A percentile compares a stretch with the other conserved stretches of the same genome.
These are phyloP conservation scores for Phaedon cochleariae DNA, from an alignment of 2,888 invertebrate species.

Conservation along the genomic window DNA sequence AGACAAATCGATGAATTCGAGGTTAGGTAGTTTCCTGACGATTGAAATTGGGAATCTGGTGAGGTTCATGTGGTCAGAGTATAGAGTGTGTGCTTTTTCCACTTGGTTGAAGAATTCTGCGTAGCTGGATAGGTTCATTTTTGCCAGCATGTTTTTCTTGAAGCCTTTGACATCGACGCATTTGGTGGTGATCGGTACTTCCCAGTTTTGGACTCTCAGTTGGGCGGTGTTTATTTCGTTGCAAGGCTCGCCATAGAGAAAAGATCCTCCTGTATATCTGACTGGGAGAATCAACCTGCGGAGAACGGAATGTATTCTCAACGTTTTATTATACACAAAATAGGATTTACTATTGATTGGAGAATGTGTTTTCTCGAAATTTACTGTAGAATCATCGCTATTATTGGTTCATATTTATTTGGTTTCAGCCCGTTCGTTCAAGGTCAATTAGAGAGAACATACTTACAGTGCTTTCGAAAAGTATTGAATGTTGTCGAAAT, in stretches of 20 bases:
- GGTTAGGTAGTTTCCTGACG: slow-evolving; percentile 45
- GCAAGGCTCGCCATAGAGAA: slow-evolving; percentile 54
- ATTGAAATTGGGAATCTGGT: slow-evolving; percentile 38
- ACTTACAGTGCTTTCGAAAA: not conserved
- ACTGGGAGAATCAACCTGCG: slow-evolving; percentile 11
- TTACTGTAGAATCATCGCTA: not conserved
- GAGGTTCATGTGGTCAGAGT: slow-evolving; percentile 54
- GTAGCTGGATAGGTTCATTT: slow-evolving; percentile 27
- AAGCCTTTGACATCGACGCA: slow-evolving; percentile 54
- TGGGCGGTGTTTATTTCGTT: slow-evolving; percentile 53
- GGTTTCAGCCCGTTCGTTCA: not conserved
- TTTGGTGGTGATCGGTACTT: slow-evolving; percentile 40
- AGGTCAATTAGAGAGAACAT: not conserved
- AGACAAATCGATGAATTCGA: slow-evolving; percentile 54
- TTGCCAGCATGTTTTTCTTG: slow-evolving; percentile 33
- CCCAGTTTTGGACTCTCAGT: slow-evolving; percentile 43
- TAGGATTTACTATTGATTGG: not conserved
- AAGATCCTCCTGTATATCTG: slow-evolving; percentile 31
- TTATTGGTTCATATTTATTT: not conserved
- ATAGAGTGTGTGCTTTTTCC: slow-evolving; percentile 48
- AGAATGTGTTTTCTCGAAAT: not conserved
- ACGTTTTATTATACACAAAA: not conserved
- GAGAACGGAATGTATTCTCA: not conserved
- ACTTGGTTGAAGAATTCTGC: slow-evolving; percentile 34
- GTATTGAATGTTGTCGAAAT: no score